Evolutionary conservation across 37 sponge, comb jelly and placozoan genomes (phyloP), one percentile per base, ranked within the genome.

Genomic region (Halisarca cf. caerulea): DNA sequence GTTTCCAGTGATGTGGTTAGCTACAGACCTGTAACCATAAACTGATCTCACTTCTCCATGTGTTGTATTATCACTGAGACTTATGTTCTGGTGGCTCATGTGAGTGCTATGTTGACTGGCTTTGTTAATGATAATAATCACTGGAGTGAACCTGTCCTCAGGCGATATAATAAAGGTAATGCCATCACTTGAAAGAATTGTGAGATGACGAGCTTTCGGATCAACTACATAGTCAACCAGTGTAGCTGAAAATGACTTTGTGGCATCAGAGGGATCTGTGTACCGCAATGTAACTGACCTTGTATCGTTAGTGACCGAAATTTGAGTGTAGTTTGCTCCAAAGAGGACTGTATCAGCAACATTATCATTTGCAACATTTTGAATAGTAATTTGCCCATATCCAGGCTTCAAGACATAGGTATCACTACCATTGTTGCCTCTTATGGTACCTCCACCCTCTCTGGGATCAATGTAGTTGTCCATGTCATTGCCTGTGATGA

Each of bases 381-480:
- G 6, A 34, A 83, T 83, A 11, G 6, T 38, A 23, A 32, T 32
- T 38, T 5, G 4, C 6, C 73, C 73, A 24, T 83, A 83, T 24
- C n/a, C 41, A 2, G 54, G 32, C 18, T 44, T 51, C 8, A 83
- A 40, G 51, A 83, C 73, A 44, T 83, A 83, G 7, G 84, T 70
- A 33, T 83, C 84, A 41, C 39, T 70, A n/a, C 82, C 82, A 61
- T 61, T 59, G 23, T 35, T 27, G 9, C 82, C 82, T 42, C 45
- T 28, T 41, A 82, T 18, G 24, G 3, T n/a, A 58, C 28, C 62
- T 41, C 41, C 30, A 33, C 66, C 82, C 11, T 61, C 35, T 38
- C 43, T 41, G 59, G 82, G 82, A 35, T 81, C 82, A 24, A 81
- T 81, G 21, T 42, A 27, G 39, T 42, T 81, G 57, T 83, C 25